Evolutionary conservation across 1,140 invertebrate genomes (phyloP), one percentile per base, ranked within the genome.

Genomic region (Philaenus spumarius): DNA sequence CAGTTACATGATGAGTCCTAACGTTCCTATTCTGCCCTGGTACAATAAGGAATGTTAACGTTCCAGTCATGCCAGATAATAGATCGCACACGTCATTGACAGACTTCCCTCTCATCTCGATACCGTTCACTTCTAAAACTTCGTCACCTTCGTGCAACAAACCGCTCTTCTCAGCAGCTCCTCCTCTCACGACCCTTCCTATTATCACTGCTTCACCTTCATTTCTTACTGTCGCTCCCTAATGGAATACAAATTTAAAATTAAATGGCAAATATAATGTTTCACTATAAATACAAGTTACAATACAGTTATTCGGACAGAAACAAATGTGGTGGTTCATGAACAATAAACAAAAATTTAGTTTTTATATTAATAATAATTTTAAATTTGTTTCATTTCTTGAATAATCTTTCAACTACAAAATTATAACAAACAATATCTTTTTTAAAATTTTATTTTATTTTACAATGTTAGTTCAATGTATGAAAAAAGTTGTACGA

Each of bases 71-170:
- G 58, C 84, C 85, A 58, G 91, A 89, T 61, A 99, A 77, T 67
- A 98, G 85, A 72, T 97, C 93, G 77, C 95, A 98, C 63, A 99
- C 95, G 72, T 98, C 93, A 76, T 97, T 95, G 59, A 99, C 92
- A 59, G 90, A 90, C 74, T 97, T 97, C 56, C 95, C 95, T 58
- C 94, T 83, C 88, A 98, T 89, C 69, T 93, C 89, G 40, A 96
- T 86, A 6, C 91, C 93, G 74, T 98, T 97, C 11, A 98, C 93
- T 74, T 98, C 95, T 5, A 98, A 77, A 23, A 98, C 92, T 76
- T 98, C 95, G 71, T 98, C 95, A 19, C 94, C 93, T 75, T 97
- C 95, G 71, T 96, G 93, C 39, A 99, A 74, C 1, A 97, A 75
- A 3, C 94, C 93, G 30, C 90, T 95, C 71, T 95, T 95, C 65